Conservation (phyloP, 2,113 vertebrate genomes). For the Cariama cristata region DNA sequence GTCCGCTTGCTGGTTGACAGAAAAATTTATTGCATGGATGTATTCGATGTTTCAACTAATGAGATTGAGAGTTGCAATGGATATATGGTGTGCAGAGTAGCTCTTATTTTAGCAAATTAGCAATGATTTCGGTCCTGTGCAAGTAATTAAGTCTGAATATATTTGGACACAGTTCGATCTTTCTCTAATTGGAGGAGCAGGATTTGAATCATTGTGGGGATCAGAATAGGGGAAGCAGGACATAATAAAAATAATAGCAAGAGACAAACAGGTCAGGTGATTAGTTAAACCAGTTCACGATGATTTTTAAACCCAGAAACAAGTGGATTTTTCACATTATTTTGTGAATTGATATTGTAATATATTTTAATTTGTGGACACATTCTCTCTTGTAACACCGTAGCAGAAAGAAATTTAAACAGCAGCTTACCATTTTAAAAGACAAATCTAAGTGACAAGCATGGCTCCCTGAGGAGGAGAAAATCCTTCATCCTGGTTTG, state of each 20-base stretch:
- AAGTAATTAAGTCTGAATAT: slow-evolving; percentile 26
- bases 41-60: neutral
- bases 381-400: neutral
- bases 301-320: neutral
- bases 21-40: neutral
- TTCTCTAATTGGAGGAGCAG: neutral
- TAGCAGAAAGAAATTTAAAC: neutral
- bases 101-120: slow-evolving; percentile 36
- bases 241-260: neutral
- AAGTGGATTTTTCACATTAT: neutral
- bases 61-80: neutral
- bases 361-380: slow-evolving; percentile 1
- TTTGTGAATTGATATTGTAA: neutral
- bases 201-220: slow-evolving; percentile 8
- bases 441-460: neutral
- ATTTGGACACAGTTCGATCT: slow-evolving; percentile 37
- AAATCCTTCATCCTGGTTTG: neutral
- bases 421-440: neutral
- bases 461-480: neutral
- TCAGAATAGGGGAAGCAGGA: neutral
- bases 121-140: slow-evolving; percentile 16
- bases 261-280: neutral
- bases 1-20: neutral
- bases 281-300: neutral
- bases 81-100: neutral